A percentile compares a stretch with the other conserved stretches of the same genome.
These are phyloP conservation scores for Branchipolynoe longqiensis DNA, from an alignment of 2,888 invertebrate genomes.

Conservation along the genomic window DNA sequence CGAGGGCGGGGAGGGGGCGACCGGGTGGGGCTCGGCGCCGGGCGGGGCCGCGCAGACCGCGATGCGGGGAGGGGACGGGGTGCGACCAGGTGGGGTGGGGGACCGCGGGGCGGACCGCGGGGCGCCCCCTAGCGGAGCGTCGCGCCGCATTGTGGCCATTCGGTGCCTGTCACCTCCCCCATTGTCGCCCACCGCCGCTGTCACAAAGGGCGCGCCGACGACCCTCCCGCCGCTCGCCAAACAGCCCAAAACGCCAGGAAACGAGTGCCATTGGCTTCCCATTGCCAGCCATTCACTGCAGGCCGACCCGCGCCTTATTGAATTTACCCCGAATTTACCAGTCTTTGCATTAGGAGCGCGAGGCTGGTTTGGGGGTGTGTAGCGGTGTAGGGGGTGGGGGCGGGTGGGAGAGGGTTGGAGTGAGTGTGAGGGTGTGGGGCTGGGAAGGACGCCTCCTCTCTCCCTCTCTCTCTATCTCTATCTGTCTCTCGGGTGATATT, in stretches of 20 bases:
- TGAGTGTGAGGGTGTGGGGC: too few species aligned
- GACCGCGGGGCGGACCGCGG: background rate
- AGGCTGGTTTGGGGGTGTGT: too few species aligned
- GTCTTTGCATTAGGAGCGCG: conserved; percentile 45
- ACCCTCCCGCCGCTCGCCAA: conserved; percentile 43
- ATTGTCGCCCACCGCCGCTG: background rate
- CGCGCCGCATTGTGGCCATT: conserved; percentile 46
- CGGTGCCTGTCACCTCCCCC: conserved; percentile 48
- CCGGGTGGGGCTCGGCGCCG: too few species aligned
- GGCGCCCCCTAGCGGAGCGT: background rate
- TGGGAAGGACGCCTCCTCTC: background rate
- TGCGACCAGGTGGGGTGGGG: too few species aligned
- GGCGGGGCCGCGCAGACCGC: too few species aligned
- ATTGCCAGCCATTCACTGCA: conserved; percentile 53
- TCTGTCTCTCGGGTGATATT: too few species aligned
- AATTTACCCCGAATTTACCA: conserved; percentile 56
- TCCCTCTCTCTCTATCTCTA: background rate
- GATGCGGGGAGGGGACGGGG: too few species aligned
- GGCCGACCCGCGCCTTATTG: conserved; percentile 51
- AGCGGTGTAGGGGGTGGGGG: too few species aligned
- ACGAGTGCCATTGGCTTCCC: conserved; percentile 57
- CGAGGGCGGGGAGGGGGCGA: background rate
- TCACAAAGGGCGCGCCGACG: conserved; percentile 46
- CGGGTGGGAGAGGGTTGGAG: too few species aligned
- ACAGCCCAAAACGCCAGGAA: conserved; percentile 55